These are phyloP conservation scores for Antechinus stuartii DNA, from an alignment of 2,113 vertebrate species.

Conservation along the genomic window DNA sequence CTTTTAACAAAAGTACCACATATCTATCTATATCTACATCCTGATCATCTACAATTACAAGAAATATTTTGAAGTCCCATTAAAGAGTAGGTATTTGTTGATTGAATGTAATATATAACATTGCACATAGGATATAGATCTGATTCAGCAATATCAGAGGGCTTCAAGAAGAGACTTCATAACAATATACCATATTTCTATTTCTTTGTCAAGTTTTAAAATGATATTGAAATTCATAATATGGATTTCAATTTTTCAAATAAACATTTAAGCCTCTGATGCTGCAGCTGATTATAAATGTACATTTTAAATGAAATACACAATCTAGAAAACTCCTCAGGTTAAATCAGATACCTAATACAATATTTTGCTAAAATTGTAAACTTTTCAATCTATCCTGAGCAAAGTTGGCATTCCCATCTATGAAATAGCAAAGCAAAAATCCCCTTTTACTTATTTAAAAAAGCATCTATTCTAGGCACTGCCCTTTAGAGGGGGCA, in stretches of 20 bases:
- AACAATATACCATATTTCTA: neutral
- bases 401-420: neutral
- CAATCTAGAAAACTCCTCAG: conserved; percentile 31
- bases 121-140: neutral
- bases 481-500: neutral
- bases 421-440: conserved; percentile 15
- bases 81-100: neutral
- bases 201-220: neutral
- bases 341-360: neutral
- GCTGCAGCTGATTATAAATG: neutral
- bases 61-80: neutral
- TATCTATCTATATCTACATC: neutral
- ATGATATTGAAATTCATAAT: neutral
- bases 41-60: neutral
- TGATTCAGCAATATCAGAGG: neutral
- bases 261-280: neutral
- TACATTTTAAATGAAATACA: neutral
- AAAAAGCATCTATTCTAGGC: neutral
- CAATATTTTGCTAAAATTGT: fast-evolving
- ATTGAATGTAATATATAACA: neutral
- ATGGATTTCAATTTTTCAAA: conserved; percentile 27
- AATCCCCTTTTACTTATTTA: neutral
- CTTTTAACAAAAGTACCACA: conserved; percentile 15
- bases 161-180: neutral
- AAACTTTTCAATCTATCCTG: neutral